phyloP scores from a whole-genome alignment of 2,797 vertebrate genomes.

The Microctenopoma stevenorrisi region DNA sequence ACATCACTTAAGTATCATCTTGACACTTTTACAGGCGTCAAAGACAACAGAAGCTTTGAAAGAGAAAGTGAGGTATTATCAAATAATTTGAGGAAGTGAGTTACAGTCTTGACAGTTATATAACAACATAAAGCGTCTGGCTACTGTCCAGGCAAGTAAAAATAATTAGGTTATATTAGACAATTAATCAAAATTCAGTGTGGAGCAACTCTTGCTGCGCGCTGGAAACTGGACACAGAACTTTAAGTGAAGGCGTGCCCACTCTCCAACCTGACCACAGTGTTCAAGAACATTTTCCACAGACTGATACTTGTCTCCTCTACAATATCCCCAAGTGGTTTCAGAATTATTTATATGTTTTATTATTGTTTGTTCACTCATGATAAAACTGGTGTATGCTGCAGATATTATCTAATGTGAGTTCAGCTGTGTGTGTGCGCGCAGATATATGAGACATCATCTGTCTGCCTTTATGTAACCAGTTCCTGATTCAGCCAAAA shows the following conservation, averaged over 20 bases:
- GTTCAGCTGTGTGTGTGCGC: neutral
- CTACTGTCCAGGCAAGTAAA: neutral
- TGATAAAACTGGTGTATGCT: neutral
- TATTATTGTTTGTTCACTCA: neutral
- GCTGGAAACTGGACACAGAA: neutral
- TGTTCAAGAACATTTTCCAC: conserved; percentile 4
- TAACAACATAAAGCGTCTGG: neutral
- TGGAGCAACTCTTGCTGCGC: neutral
- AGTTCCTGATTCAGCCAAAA: conserved; percentile 33
- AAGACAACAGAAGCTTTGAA: neutral
- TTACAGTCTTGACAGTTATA: neutral
- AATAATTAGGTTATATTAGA: neutral
- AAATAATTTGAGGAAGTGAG: neutral
- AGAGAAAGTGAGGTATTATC: neutral
- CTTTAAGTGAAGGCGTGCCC: neutral
- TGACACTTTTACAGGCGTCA: neutral
- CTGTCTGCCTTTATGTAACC: conserved; percentile 43
- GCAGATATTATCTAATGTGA: neutral
- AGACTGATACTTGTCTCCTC: neutral
- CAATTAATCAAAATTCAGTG: neutral
- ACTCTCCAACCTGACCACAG: neutral
- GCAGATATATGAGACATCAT: conserved; percentile 17
- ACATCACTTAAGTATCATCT: neutral
- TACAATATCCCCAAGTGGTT: neutral
- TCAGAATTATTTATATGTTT: neutral